Evolutionary conservation across 2,888 invertebrate species (phyloP).

Genomic region (Orthosia gothica): DNA sequence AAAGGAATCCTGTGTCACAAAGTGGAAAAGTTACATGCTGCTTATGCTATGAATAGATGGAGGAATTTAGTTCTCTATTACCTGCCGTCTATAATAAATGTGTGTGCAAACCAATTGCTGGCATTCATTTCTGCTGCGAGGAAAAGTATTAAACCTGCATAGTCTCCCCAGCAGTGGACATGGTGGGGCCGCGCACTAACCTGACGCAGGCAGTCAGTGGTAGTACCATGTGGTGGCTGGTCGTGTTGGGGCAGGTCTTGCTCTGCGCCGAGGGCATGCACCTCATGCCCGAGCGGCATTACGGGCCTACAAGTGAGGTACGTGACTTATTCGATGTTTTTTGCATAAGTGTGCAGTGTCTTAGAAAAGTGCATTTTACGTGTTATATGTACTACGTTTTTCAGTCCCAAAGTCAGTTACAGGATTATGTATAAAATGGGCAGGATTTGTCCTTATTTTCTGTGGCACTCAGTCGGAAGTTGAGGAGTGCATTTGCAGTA

Average conservation of each 20-base stretch:
- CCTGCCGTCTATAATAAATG: constrained; percentile 5
- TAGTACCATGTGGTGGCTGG: constrained; percentile 82
- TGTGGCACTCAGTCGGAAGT: not conserved
- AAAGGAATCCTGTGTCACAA: no score
- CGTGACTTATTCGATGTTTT: constrained; percentile 10
- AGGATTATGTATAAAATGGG: not conserved
- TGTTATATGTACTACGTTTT: not conserved
- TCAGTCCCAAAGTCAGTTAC: not conserved
- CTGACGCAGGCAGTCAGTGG: constrained; percentile 67
- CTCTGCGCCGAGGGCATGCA: constrained; percentile 76
- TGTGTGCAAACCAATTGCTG: constrained; percentile 10
- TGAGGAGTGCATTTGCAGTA: not conserved
- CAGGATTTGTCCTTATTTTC: not conserved
- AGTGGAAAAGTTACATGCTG: no score
- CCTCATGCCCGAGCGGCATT: constrained; percentile 71
- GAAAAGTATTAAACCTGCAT: constrained; percentile 45
- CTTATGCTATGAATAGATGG: no score
- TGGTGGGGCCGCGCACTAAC: constrained; percentile 52
- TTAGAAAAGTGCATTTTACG: not conserved
- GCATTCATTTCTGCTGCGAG: constrained; percentile 18
- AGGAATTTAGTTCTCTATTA: not conserved
- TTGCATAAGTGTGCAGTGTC: constrained; percentile 21
- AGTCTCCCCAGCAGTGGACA: constrained; percentile 29
- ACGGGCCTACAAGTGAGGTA: constrained; percentile 73
- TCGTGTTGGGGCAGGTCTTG: constrained; percentile 77